Evolutionary conservation across 2,888 invertebrate species (phyloP), one percentile per base, ranked within the genome.

Genomic region (Trisateles emortualis): DNA sequence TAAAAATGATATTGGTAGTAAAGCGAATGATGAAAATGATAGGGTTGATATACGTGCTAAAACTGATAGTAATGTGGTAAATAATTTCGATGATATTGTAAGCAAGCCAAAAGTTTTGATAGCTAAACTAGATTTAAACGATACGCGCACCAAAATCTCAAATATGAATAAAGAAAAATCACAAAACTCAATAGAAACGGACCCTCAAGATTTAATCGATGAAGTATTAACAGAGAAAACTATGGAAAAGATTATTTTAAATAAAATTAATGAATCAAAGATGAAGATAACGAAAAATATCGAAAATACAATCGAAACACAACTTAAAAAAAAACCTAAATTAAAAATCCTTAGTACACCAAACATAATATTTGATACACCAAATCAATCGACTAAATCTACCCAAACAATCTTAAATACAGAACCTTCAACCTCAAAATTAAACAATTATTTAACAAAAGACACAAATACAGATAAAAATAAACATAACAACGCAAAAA

Each of bases 171-270:
- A 29, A 52, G 1, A 50, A 49, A 3, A 36, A n/a, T 0, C 64
- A n/a, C n/a, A 59, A 46, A 22, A 59, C 0, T 57, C 60, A 24
- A 44, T 39, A 0, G 68, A 68, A 3, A 19, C 19, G 19, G 19
- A 19, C 14, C 52, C 54, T 0, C 69, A 68, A 24, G 69, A 68
- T 4, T 3, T 64, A 1, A 56, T 68, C 2, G 0, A 59, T 3
- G 62, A 68, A 53, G 29, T 68, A 17, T 30, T 68, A 9, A 0
- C 29, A 0, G 38, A 43, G n/a, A 68, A 64, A 33, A 51, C 1
- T 19, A 5, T 44, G 0, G 62, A 62, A 16, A 59, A 49, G 14
- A 13, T 38, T 1, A n/a, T 30, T 9, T 9, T 48, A 35, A 24
- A 32, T 8, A 38, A 39, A 22, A 6, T 26, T 10, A 35, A 11